Base-by-base conservation (phyloP, 64 coral and sea anemone species). In the Exaiptasia diaphana region DNA sequence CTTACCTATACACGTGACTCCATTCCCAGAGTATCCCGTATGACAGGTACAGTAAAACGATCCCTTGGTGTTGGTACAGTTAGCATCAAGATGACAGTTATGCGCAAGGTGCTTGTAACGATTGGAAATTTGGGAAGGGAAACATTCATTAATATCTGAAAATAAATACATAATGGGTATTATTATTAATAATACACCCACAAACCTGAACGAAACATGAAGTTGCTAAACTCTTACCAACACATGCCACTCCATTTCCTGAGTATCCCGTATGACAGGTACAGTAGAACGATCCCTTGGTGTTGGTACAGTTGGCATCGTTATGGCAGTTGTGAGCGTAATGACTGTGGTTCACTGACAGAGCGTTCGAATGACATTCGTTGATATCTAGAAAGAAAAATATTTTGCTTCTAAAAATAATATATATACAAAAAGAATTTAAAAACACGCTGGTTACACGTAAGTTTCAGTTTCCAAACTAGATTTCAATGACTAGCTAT, bases 271-370 rank as follows among this genome's bases (percentile, higher is more conserved):
- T 24, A n/a, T 56, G 78, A 44, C 90, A 93, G 10, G 90, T 88
- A 48, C 90, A 88, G 40, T 71, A 88, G 41, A 93, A 93, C 29
- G 84, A 93, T 37, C 90, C 90, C 40, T 93, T 93, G 10, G 84
- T 93, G 64, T 93, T 86, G 56, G 82, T 86, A 53, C 90, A 92
- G 35, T 86, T 92, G 20, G 83, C 83, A 63, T 86, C 82, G 6
- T 61, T 26, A 41, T 91, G 82, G 40, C 82, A 91, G 74, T 91
- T 80, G 38, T 91, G 82, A 8, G 67, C 64, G 36, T 83, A 83
- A 21, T 72, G 29, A 4, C 8, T 57, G 43, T 83, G 80, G 5
- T 83, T 4, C 1, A 21, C 43, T 13, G 80, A 35, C 26, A 83
- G 35, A 13, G 64, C 41, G 10, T 52, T 62, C 3, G 41, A 52